phyloP scores from a whole-genome alignment of 2,113 vertebrate species.

The Corydoras maculifer region DNA sequence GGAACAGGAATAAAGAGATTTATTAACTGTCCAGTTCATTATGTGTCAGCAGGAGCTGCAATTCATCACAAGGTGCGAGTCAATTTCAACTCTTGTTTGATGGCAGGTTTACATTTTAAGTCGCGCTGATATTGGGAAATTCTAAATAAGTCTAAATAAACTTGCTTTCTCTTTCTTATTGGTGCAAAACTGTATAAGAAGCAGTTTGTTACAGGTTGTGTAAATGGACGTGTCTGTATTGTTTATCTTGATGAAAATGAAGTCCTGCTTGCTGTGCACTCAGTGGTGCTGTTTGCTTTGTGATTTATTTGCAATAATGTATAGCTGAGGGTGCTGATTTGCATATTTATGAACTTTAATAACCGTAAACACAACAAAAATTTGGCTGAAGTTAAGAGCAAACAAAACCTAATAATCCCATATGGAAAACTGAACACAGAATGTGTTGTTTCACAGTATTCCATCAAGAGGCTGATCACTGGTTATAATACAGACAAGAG shows the following conservation, averaged over 20 bases:
- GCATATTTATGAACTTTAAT: neutral
- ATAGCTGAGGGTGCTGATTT: neutral
- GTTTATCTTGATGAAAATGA: conserved; percentile 7
- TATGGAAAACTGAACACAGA: too few relatives aligned
- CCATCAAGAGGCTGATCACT: too few relatives aligned
- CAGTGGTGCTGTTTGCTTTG: neutral
- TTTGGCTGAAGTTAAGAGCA: too few relatives aligned
- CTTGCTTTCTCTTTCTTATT: neutral
- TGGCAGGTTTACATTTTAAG: conserved; percentile 16
- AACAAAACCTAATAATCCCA: too few relatives aligned
- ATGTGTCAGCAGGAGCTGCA: conserved; percentile 41
- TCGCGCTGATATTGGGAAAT: too few relatives aligned
- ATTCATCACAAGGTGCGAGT: conserved; percentile 45
- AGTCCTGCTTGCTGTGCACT: neutral
- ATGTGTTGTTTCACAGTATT: too few relatives aligned
- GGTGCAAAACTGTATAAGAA: neutral
- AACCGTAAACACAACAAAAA: neutral
- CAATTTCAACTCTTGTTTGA: neutral
- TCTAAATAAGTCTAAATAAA: too few relatives aligned
- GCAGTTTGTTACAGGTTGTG: neutral
- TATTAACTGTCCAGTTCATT: conserved; percentile 43
- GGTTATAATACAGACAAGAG: too few relatives aligned
- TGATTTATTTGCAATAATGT: neutral
- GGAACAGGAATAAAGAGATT: conserved; percentile 17
- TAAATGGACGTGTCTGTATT: neutral